phyloP scores from a whole-genome alignment of 2,888 invertebrate species.

The Resseliella maxima region DNA sequence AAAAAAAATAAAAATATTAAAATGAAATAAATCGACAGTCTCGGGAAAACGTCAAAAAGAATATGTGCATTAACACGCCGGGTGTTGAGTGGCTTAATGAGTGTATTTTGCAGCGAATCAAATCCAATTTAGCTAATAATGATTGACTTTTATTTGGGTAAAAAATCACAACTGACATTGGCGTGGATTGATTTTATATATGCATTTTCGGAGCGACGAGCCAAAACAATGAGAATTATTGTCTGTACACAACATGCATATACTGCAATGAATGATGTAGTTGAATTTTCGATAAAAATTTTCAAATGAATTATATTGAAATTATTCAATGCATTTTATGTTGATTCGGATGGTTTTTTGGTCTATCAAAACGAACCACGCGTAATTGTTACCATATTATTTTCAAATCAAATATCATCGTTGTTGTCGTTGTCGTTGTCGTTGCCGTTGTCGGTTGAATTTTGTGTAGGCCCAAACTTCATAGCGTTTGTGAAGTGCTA shows the following conservation, averaged over 20 bases:
- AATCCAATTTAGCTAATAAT: conserved; percentile 47
- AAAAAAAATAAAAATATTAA: not conserved
- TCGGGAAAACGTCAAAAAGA: too few relatives aligned
- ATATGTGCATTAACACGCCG: not conserved
- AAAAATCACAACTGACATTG: not conserved
- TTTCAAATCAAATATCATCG: not conserved
- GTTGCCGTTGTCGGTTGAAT: not conserved
- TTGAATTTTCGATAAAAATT: not conserved
- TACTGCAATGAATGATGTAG: too few relatives aligned
- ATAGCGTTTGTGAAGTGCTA: not conserved
- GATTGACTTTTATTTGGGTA: conserved; percentile 35
- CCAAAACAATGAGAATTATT: conserved; percentile 1
- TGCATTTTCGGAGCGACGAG: not conserved
- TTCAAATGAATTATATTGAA: not conserved
- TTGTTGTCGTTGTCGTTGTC: not conserved
- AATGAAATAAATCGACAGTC: not conserved
- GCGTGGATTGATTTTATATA: conserved; percentile 1
- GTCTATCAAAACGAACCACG: conserved; percentile 22
- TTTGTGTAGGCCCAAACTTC: not conserved
- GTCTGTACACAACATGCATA: too few relatives aligned
- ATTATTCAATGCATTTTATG: not conserved
- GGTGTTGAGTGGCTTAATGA: conserved; percentile 4
- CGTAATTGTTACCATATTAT: not conserved
- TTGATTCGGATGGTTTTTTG: not conserved
- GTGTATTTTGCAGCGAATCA: not conserved